phyloP scores from a whole-genome alignment of 1,140 invertebrate genomes.

The Pogonomyrmex californicus region DNA sequence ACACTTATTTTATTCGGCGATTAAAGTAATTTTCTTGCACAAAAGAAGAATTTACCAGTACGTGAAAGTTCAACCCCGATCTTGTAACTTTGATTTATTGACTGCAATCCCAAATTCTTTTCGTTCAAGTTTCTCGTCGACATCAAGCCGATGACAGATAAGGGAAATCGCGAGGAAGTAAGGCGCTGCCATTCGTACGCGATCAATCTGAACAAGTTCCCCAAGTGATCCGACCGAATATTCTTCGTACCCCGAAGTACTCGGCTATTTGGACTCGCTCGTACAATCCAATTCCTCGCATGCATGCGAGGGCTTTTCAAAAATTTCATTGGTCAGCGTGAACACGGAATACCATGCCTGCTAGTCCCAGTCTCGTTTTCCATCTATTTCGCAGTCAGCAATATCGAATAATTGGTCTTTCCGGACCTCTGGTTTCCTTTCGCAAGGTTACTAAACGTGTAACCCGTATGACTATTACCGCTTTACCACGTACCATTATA shows the following conservation, averaged over 20 bases:
- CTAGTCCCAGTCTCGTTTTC: constrained; percentile 36
- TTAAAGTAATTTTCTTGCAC: constrained; percentile 37
- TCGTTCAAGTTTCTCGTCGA: constrained; percentile 35
- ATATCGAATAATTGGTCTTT: constrained; percentile 69
- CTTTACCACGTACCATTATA: background rate
- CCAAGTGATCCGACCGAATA: constrained; percentile 22
- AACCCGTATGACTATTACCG: background rate
- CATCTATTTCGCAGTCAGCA: constrained; percentile 67
- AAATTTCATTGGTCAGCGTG: constrained; percentile 69
- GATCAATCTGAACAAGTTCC: constrained; percentile 52
- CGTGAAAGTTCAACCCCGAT: constrained; percentile 13
- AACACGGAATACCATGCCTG: constrained; percentile 47
- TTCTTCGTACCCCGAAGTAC: constrained; percentile 45
- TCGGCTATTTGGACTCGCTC: constrained; percentile 60
- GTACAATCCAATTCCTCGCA: constrained; percentile 60
- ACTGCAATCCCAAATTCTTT: constrained; percentile 55
- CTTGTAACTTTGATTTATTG: constrained; percentile 56
- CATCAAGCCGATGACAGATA: constrained; percentile 62
- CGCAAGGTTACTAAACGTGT: constrained; percentile 21
- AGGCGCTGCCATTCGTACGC: constrained; percentile 35
- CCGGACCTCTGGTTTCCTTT: constrained; percentile 39
- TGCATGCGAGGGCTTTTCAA: constrained; percentile 59
- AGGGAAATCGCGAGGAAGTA: constrained; percentile 53
- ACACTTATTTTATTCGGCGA: background rate
- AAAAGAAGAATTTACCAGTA: background rate